Base-by-base conservation (phyloP, 37 sponge, comb jelly and placozoan species). In the Haliclona indistincta region DNA sequence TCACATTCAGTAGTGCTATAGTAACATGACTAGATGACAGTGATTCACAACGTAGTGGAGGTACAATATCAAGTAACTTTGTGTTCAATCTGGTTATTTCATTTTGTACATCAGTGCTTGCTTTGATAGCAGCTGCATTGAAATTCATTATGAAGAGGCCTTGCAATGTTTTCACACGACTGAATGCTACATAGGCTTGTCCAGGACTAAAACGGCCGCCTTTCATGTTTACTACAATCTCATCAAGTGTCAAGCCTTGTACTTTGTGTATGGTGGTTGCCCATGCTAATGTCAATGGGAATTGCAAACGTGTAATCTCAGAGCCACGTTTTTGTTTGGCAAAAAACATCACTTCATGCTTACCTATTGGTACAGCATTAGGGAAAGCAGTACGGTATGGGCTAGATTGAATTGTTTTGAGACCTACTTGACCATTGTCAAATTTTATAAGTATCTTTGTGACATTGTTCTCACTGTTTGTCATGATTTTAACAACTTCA, bases 251-350 rank as follows among this genome's bases (percentile, higher is more conserved):
- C 52, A 76, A 51, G 3, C 76, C 76, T 63, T 76, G 76, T 1
- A 76, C 76, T 42, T 76, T 76, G 43, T 86, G 69, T 53, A 77
- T 79, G 47, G 71, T 71, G 68, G 63, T 79, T 35, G 67, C 67
- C 65, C 67, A 65, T 40, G 77, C 77, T 51, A 67, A 34, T 56
- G 77, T 76, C 29, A 80, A 71, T 61, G 81, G 81, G 43, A 80
- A 80, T 61, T 80, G 81, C 25, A 42, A 65, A 4, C 81, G 62
- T 41, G 30, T 80, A 17, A 70, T 52, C 70, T 80, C 72, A 70
- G 71, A 44, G 7, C 77, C 77, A 47, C 54, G 66, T 44, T 38
- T 80, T 8, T 71, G 55, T 30, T 53, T 38, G 26, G 68, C 72
- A 37, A 47, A 38, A 60, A 80, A 80, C 38, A 67, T 70, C 3